Base-by-base conservation (phyloP, 30 jellyfish, hydroid and myxozoan genomes). In the Cassiopea xamachana region DNA sequence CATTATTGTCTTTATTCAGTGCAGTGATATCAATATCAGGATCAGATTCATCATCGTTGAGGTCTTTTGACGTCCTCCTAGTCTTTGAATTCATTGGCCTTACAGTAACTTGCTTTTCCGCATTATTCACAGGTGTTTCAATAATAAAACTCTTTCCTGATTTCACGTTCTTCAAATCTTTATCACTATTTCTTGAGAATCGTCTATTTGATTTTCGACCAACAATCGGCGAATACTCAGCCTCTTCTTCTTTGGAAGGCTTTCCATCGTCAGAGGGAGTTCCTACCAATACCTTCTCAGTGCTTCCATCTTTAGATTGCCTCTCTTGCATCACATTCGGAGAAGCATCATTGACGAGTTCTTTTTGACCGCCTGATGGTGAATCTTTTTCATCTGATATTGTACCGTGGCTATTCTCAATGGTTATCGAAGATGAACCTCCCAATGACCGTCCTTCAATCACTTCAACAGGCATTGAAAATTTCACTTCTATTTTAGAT, bases 81-180 rank as follows among this genome's bases (percentile, higher is more conserved):
- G 7, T 75, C 45, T 43, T 47, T n/a, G 80, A 46, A 14, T 86
- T 61, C 45, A 27, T 76, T 50, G 93, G 75, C 59, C 9, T 77
- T 17, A 75, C 84, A 2, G 94, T 44, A 44, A 87, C 69, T 55
- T 87, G 94, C 89, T 77, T 87, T 49, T 77, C 81, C 2, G 84
- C 27, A 62, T 46, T 89, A 60, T 87, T 89, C 2, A 87, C 94
- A 4, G 94, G 87, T 59, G 94, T 77, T 75, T 71, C 67, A 3
- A 87, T 87, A 48, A 87, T 76, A 55, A 87, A 87, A 49, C 94
- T 87, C 77, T 78, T 87, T 50, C 94, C 94, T 8, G 94, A 78
- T 64, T 67, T 77, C 48, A 19, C 76, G 8, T 62, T 62, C 78
- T 76, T 87, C 1, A 27, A 39, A 13, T 55, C 83, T 46, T 86